Conservation (phyloP, 1,140 invertebrate species). For the Laodelphax striatellus region DNA sequence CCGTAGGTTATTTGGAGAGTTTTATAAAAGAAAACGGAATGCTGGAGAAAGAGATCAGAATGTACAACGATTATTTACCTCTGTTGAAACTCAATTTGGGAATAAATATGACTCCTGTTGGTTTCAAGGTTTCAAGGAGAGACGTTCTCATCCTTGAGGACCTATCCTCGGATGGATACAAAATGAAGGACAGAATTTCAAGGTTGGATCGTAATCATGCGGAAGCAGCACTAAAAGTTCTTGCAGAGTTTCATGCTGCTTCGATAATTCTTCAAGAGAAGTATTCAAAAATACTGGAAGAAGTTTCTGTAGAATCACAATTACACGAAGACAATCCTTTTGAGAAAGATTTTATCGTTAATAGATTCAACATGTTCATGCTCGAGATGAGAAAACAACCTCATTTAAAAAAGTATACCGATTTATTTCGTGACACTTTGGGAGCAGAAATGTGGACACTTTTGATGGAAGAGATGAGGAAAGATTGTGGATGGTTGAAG, state of each 20-base stretch:
- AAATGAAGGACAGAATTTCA: conserved; percentile 19
- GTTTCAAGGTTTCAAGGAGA: background rate
- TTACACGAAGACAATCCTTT: background rate
- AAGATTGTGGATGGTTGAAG: background rate
- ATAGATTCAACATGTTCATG: background rate
- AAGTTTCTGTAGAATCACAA: background rate
- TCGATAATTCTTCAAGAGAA: conserved; percentile 15
- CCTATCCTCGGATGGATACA: conserved; percentile 17
- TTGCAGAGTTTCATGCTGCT: conserved; percentile 23
- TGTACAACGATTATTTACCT: conserved; percentile 7
- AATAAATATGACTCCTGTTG: background rate
- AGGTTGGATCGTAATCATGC: conserved; percentile 21
- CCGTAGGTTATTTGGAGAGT: background rate
- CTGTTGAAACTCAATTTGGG: background rate
- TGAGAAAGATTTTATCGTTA: background rate
- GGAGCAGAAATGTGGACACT: background rate
- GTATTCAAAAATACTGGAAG: conserved; percentile 2
- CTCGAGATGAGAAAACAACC: background rate
- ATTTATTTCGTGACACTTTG: background rate
- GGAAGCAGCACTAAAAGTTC: conserved; percentile 14
- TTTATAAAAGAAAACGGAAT: background rate
- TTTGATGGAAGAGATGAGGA: background rate
- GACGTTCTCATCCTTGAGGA: conserved; percentile 21
- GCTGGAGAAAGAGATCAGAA: conserved; percentile 1
- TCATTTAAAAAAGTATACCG: background rate